Base-by-base conservation (phyloP, 2,797 vertebrate species). In the Myiotriccus ornatus region DNA sequence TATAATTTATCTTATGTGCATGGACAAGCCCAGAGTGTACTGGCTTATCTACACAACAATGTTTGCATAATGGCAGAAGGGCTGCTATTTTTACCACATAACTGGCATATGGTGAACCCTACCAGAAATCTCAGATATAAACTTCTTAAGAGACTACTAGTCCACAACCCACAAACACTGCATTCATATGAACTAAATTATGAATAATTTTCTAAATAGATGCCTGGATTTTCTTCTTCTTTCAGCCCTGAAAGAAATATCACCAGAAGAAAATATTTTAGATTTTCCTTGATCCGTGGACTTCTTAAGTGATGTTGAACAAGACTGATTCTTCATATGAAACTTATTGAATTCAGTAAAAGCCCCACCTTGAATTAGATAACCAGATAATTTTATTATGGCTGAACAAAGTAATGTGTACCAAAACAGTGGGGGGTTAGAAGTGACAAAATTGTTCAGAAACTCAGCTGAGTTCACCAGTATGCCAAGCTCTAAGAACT, bases 341-440 rank as follows among this genome's bases (percentile, higher is more conserved):
- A 63, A 5, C 4, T 12, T 7, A 24, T 2, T 43, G 32, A 67
- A 81, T 47, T 34, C 17, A 52, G 1, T 30, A 27, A 25, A 50
- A 80, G 0, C 1, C 74, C 22, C 17, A 84, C 6, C 3, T 30
- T 78, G 27, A 80, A 28, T 32, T 43, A 0, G 2, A 35, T 47
- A 68, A 4, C 14, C 18, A 35, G 34, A 23, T 27, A 47, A 68
- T 30, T 41, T 62, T 22, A 37, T 60, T 37, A 62, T 25, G 20
- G 10, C 3, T 41, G 35, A 87, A 37, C 8, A 53, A 84, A 53
- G 10, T 39, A 64, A n/a, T 21, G 2, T 25, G 3, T 57, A 44
- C 3, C 8, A 52, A 80, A 74, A 32, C 43, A 55, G 8, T 5
- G 2, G 0, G 1, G 2, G 2, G 2, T n/a, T 44, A 50, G 14